Base-by-base conservation (phyloP, 2,888 invertebrate species). In the Hypsopygia costalis region DNA sequence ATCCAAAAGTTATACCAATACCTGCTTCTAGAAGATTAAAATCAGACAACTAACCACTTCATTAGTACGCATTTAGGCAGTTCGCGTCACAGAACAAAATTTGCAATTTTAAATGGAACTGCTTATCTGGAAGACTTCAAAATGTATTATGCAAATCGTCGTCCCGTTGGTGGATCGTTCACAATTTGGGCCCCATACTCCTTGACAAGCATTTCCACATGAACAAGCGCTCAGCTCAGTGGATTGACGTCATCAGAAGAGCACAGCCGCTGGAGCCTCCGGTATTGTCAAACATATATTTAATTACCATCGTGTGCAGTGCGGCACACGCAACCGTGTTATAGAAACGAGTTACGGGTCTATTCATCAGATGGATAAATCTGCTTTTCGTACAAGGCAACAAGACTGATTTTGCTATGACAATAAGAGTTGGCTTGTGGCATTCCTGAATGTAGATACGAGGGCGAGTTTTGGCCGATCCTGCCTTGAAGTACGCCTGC, bases 261-360 rank as follows among this genome's bases (percentile, higher is more conserved):
- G 61, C 65, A 79, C 85, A 85, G 81, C 81, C 74, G 65, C 80
- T 56, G 67, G 66, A 68, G 65, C 69, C 60, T 62, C 69, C 60
- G 71, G 76, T 81, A 85, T 85, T 86, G 83, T 87, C 81, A 85
- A 85, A 85, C 81, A 85, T 81, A 81, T 85, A 86, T 86, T 85
- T 85, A 85, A 86, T 86, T 83, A 86, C 78, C 71, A 74, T 73
- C 85, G 85, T 88, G 83, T 87, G 88, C 87, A 88, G 87, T 88
- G 87, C 87, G 87, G 85, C 75, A 91, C 87, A 69, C 90, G 81
- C 63, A 85, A 74, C 47, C 73, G 64, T 11, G 70, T 66, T 42
- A 30, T 22, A 34, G 40, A 47, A 62, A 62, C 31, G 51, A 39
- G 44, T 20, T 32, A 58, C 43, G 10, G 2, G 6, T 4, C 10